These are phyloP conservation scores for Temnothorax curvispinosus DNA, from an alignment of 1,140 invertebrate genomes.

Conservation along the genomic window DNA sequence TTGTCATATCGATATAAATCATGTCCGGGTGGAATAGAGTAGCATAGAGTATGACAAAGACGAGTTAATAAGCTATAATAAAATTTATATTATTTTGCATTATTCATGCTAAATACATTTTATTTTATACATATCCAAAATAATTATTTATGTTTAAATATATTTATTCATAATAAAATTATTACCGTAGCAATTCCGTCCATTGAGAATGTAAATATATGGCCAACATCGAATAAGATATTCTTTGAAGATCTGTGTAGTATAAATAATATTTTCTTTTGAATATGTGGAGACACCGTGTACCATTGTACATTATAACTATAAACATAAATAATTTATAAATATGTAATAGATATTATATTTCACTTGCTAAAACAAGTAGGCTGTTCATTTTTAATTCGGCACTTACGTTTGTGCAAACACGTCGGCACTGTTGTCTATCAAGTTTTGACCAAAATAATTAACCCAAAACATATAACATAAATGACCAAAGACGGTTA, in stretches of 20 bases:
- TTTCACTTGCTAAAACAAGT: background rate
- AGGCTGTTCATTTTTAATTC: background rate
- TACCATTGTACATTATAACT: slow-evolving; percentile 33
- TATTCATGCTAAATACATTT: background rate
- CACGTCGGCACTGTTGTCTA: background rate
- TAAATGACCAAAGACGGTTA: background rate
- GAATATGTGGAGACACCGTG: background rate
- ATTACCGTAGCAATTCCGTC: slow-evolving; percentile 29
- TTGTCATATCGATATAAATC: background rate
- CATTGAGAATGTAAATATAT: background rate
- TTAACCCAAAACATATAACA: slow-evolving; percentile 4
- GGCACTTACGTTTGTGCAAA: slow-evolving; percentile 30
- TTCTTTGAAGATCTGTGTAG: slow-evolving; percentile 9
- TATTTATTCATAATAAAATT: background rate
- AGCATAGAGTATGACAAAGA: slow-evolving; percentile 5
- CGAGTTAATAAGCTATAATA: background rate
- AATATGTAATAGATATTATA: background rate
- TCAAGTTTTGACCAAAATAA: slow-evolving; percentile 19
- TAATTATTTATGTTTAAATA: background rate
- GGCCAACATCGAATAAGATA: background rate
- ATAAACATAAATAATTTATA: background rate
- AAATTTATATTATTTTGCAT: background rate
- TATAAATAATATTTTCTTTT: slow-evolving; percentile 25
- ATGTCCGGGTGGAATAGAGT: slow-evolving; percentile 17
- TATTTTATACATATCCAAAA: background rate